Evolutionary conservation across 2,113 vertebrate species (phyloP).

Genomic region (Dasyurus viverrinus): DNA sequence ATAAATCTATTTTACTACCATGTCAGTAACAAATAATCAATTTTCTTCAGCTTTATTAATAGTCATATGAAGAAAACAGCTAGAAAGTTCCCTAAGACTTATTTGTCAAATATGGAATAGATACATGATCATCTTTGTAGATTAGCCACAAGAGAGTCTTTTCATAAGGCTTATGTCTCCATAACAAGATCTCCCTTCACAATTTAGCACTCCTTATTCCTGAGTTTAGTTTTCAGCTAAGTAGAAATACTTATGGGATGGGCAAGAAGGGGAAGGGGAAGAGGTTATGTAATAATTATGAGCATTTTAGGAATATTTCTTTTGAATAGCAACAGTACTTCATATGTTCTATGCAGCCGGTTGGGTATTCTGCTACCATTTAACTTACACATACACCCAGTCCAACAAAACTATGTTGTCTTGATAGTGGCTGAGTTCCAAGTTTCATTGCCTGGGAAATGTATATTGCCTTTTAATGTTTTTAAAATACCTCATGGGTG

Average conservation of each 20-base stretch:
- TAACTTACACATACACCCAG: neutral
- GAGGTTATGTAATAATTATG: accelerated
- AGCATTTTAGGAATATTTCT: neutral
- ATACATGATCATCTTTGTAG: too few species aligned
- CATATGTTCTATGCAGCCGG: neutral
- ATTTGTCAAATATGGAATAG: neutral
- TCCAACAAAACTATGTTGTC: neutral
- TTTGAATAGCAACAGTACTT: neutral
- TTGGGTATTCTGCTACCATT: neutral
- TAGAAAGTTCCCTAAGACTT: neutral
- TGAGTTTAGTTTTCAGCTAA: neutral
- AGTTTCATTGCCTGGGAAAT: neutral
- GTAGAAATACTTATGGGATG: neutral
- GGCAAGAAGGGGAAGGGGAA: neutral
- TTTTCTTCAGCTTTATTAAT: neutral
- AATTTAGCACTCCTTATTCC: accelerated
- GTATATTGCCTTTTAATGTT: neutral
- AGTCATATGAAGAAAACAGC: neutral
- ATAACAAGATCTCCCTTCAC: neutral
- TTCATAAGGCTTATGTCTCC: neutral
- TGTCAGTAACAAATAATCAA: neutral
- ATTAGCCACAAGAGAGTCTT: neutral
- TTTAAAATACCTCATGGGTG: neutral
- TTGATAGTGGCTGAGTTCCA: neutral
- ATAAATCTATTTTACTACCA: neutral